Evolutionary conservation across 2,113 vertebrate genomes (phyloP).

Genomic region (Garra rufa): DNA sequence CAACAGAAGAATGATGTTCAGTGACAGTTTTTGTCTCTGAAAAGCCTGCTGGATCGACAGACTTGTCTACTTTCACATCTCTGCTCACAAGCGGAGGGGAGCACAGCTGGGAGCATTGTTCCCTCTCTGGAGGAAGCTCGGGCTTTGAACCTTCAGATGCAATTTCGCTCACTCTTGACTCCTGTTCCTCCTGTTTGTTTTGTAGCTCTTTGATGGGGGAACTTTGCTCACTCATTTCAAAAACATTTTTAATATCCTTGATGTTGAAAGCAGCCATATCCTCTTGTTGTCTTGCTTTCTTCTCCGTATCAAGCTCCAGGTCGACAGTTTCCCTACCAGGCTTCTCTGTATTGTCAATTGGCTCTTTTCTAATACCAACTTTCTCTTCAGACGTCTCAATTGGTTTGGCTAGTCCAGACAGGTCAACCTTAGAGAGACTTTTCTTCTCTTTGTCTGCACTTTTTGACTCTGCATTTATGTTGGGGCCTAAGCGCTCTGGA

Average conservation of each 20-base stretch:
- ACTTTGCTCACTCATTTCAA: constrained; percentile 78
- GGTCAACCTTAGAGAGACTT: constrained; percentile 64
- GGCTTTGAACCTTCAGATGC: constrained; percentile 70
- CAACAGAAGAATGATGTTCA: constrained; percentile 74
- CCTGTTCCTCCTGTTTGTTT: constrained; percentile 69
- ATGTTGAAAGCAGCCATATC: constrained; percentile 75
- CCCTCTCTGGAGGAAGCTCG: constrained; percentile 64
- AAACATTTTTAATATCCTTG: constrained; percentile 78
- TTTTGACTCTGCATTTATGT: constrained; percentile 64
- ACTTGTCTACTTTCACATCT: constrained; percentile 60
- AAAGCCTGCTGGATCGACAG: constrained; percentile 64
- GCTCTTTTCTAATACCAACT: constrained; percentile 68
- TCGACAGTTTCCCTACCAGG: constrained; percentile 63
- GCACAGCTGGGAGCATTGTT: constrained; percentile 63
- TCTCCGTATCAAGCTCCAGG: constrained; percentile 66
- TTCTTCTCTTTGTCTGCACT: constrained; percentile 65
- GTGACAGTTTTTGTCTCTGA: constrained; percentile 74
- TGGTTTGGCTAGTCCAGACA: constrained; percentile 69
- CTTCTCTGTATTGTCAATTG: constrained; percentile 60
- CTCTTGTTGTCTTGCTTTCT: constrained; percentile 68
- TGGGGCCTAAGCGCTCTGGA: constrained; percentile 66
- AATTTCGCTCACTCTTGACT: constrained; percentile 70
- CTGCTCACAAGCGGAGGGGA: constrained; percentile 64
- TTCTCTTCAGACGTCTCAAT: constrained; percentile 74
- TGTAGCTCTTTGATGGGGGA: constrained; percentile 68